Percentiles rank a stretch among this genome's conserved stretches.
Conservation (phyloP, 2,797 vertebrate genomes). For the Emys orbicularis region DNA sequence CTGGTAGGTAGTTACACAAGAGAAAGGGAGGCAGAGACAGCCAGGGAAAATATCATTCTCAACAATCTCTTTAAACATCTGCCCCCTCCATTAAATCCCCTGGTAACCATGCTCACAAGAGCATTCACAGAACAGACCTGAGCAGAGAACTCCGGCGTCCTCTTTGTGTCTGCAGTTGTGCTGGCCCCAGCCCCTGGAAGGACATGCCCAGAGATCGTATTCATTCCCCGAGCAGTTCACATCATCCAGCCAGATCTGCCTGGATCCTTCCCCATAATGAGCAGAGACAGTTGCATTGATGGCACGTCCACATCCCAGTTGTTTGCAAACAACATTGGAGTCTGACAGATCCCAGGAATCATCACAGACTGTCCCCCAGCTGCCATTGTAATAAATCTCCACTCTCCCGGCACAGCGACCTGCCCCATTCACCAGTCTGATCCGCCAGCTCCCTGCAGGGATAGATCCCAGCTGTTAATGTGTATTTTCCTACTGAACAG, state of each 20-base stretch:
- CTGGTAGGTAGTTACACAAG: neutral
- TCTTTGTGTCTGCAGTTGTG: slow-evolving; percentile 74
- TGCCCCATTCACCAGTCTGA: slow-evolving; percentile 68
- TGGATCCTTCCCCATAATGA: slow-evolving; percentile 59
- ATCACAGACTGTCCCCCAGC: slow-evolving; percentile 79
- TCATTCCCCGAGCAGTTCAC: slow-evolving; percentile 71
- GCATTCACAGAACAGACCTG: slow-evolving; percentile 52
- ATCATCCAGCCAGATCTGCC: slow-evolving; percentile 68
- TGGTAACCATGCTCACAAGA: neutral
- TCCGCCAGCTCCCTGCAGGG: slow-evolving; percentile 49
- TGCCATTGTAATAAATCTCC: slow-evolving; percentile 66
- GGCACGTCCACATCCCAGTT: slow-evolving; percentile 73
- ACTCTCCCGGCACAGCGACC: slow-evolving; percentile 72
- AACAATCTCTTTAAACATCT: fast-evolving
- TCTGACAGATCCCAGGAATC: slow-evolving; percentile 73
- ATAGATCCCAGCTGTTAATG: neutral
- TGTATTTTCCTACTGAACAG: neutral
- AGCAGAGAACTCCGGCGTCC: slow-evolving; percentile 79
- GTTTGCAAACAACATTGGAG: slow-evolving; percentile 73
- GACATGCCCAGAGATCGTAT: slow-evolving; percentile 67
- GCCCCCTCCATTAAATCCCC: fast-evolving
- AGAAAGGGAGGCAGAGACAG: neutral
- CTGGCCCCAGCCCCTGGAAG: slow-evolving; percentile 37
- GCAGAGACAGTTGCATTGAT: slow-evolving; percentile 20
- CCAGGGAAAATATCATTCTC: neutral